Evolutionary conservation across 2,113 vertebrate genomes (phyloP), one percentile per base, ranked within the genome.

Genomic region (Agapornis roseicollis): DNA sequence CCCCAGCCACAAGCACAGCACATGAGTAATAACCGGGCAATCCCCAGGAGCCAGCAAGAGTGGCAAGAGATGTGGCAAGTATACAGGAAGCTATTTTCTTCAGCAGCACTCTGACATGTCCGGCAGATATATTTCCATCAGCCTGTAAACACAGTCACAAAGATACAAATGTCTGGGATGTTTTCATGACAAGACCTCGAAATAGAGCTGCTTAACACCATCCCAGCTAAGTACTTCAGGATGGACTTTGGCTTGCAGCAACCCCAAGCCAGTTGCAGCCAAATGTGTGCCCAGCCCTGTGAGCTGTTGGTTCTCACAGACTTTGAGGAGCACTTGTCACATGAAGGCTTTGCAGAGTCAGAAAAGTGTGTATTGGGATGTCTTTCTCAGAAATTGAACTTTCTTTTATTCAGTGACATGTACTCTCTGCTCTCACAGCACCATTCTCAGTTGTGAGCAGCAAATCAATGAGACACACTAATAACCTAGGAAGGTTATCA

Each of bases 181-280:
- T 70, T 95, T 85, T 58, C 76, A 66, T 4, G 1, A 16, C 1
- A 5, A 55, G 44, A 63, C 42, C 46, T 70, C 3, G 0, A 89
- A 88, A 85, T 42, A 58, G 74, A 93, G 33, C 49, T 87, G 46
- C 79, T 80, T 85, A 53, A 78, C 49, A 28, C 68, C 5, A 0
- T 47, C 55, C 53, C 39, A 63, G 42, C 33, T 82, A 58, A 83
- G 68, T 24, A 63, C 64, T 77, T 78, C 29, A 37, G 74, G 55
- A 42, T 68, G 81, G 49, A 33, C 60, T 50, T 77, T 41, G 80
- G n/a, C 25, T 37, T 17, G 24, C 84, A 79, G 65, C 35, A 85
- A 2, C 46, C 11, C 76, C 35, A 56, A 8, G 1, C 17, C 2
- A 0, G 11, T 8, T 31, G 44, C 1, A 0, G 16, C 35, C 27